Percentiles rank a stretch among this genome's conserved stretches.
phyloP scores from a whole-genome alignment of 2,888 invertebrate genomes.

The Perizoma flavofasciatum region DNA sequence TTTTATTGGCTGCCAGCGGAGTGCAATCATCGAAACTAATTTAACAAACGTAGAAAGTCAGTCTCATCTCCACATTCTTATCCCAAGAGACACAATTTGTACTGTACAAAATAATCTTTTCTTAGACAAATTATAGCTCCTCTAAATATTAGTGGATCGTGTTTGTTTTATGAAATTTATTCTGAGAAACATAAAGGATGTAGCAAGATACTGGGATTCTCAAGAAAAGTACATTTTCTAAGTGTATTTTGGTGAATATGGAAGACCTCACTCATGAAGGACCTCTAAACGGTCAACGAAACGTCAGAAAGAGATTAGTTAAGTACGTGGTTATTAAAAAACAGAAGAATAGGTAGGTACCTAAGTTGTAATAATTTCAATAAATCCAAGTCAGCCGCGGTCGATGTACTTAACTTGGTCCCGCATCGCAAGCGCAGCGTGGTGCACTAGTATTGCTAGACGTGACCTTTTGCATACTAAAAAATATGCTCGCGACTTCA shows the following conservation, averaged over 20 bases:
- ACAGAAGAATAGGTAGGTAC: too few species aligned
- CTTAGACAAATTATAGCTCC: background rate
- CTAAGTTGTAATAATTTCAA: conserved; percentile 66
- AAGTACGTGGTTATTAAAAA: too few species aligned
- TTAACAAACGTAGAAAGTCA: conserved; percentile 15
- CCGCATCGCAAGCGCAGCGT: conserved; percentile 23
- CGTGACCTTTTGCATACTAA: background rate
- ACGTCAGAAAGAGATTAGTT: too few species aligned
- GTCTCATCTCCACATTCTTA: conserved; percentile 1
- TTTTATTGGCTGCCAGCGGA: conserved; percentile 20
- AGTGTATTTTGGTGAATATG: too few species aligned
- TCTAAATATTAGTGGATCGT: too few species aligned
- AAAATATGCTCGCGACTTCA: too few species aligned
- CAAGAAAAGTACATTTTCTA: too few species aligned
- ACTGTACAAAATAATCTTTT: background rate
- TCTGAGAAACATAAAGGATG: too few species aligned
- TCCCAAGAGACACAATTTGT: background rate
- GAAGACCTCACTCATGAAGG: too few species aligned
- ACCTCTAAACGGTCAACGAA: too few species aligned
- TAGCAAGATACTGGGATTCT: too few species aligned
- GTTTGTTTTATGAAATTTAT: too few species aligned
- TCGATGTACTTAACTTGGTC: conserved; percentile 63
- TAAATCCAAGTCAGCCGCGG: conserved; percentile 69
- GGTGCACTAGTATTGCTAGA: background rate
- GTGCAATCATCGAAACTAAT: conserved; percentile 17